Evolutionary conservation across 2,888 invertebrate genomes (phyloP), one percentile per base, ranked within the genome.

Genomic region (Diarsia mendica): DNA sequence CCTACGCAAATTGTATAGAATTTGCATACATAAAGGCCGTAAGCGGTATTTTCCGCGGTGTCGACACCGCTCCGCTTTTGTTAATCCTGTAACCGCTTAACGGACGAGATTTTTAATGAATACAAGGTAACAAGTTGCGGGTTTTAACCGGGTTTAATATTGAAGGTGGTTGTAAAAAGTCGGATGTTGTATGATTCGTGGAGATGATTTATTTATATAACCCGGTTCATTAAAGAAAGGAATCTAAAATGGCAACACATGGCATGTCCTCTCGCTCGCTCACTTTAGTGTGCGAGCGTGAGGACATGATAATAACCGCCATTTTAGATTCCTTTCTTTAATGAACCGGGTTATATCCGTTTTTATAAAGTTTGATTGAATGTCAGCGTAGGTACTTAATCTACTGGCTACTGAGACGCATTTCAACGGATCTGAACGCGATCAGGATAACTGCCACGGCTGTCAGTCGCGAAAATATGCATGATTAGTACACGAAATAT

Each of bases 101-200:
- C 74, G 67, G 70, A 75, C 77, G 73, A 85, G 83, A 39, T 83
- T 83, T 85, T 81, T 79, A 85, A 85, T 76, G 75, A 81, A 77
- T 75, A 72, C 68, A 18, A 39, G 58, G 72, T 75, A 46, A 72
- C 51, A 78, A 74, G 70, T 60, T 61, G 67, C 6, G 39, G 48
- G 51, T 66, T 79, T 67, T 49, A 60, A 58, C 44, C 23, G n/a
- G 39, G 18, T 55, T 55, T 46, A 51, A 58, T 67, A 70, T 28
- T 18, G 55, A 60, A 63, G 13, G 68, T 65, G 58, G 23, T 53
- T 28, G 44, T 33, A 60, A 63, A 68, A 80, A 63, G 28, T 49
- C 48, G 28, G 46, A 60, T 13, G 44, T 66, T 33, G 65, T 15
- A 39, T 65, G n/a, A 51, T 65, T 33, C 13, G 46, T 28, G 48